Evolutionary conservation across 2,113 vertebrate genomes (phyloP), one percentile per base, ranked within the genome.

Genomic region (Danionella cerebrum): DNA sequence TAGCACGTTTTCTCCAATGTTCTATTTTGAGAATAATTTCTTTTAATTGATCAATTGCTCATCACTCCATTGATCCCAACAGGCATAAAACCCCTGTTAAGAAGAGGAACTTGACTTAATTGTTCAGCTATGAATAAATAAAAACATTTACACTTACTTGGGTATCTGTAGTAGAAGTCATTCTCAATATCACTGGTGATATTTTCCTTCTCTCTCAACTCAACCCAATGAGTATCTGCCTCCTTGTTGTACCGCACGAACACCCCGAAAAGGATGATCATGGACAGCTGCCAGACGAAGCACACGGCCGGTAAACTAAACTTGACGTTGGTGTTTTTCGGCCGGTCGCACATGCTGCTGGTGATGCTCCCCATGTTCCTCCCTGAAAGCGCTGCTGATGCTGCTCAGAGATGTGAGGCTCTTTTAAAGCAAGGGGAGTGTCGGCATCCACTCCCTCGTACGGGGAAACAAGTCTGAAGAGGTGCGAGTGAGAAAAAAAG

Each of bases 121-220:
- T n/a, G n/a, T n/a, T n/a, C n/a, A n/a, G n/a, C n/a, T n/a, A n/a
- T n/a, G n/a, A n/a, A n/a, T n/a, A n/a, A n/a, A n/a, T n/a, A n/a
- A n/a, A n/a, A 47, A 21, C 44, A 47, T 21, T 19, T 25, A 21
- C 14, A 98, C 96, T 94, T 90, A 99, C 96, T 98, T 1, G 96
- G 94, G 69, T 98, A 99, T 85, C 95, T 89, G 83, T 81, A 98
- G 85, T 99, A 99, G 86, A 94, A 99, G 48, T 98, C 93, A 0
- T 99, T 99, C 53, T 96, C 91, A 1, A 84, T 51, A 74, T 94
- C 87, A 13, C 87, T 92, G 11, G 88, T 83, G 39, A 90, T 38
- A 72, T 98, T 97, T 0, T 62, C 0, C 0, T 1, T 0, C 2
- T 0, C 18, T 65, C 39, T 91, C 35, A 74, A 2, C 8, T 89